Evolutionary conservation across 53 echinoderm and acorn worm species (phyloP).

Genomic region (Echinometra lucunter): DNA sequence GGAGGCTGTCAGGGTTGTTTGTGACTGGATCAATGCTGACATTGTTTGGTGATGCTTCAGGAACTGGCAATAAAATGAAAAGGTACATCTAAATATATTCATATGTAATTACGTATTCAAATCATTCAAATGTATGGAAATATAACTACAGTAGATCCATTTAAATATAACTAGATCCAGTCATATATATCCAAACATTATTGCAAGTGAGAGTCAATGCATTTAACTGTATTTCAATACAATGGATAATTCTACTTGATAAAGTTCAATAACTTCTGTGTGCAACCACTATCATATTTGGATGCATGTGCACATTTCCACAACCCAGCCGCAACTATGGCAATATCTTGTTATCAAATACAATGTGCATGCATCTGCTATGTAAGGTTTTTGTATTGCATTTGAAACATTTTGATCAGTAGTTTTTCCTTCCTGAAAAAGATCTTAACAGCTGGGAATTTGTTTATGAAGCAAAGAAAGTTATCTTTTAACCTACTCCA

Average conservation of each 20-base stretch:
- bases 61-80: not conserved
- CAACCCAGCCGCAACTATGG: too few species aligned
- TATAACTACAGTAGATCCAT: too few species aligned
- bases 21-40: not conserved
- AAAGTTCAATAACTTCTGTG: too few species aligned
- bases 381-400: not conserved
- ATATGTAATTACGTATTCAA: not conserved
- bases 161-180: too few species aligned
- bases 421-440: too few species aligned
- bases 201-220: too few species aligned
- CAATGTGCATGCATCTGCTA: not conserved
- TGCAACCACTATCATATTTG: too few species aligned
- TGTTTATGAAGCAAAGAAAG: not conserved
- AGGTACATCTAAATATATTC: not conserved
- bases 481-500: conserved; percentile 34
- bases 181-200: too few species aligned
- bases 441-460: not conserved
- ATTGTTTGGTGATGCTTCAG: conserved; percentile 31
- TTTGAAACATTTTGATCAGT: not conserved
- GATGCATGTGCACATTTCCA: too few species aligned
- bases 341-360: not conserved
- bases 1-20: conserved; percentile 8
- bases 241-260: too few species aligned
- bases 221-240: not conserved
- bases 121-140: not conserved